phyloP scores from a whole-genome alignment of 2,797 vertebrate genomes.

The Rhinichthys osculus region DNA sequence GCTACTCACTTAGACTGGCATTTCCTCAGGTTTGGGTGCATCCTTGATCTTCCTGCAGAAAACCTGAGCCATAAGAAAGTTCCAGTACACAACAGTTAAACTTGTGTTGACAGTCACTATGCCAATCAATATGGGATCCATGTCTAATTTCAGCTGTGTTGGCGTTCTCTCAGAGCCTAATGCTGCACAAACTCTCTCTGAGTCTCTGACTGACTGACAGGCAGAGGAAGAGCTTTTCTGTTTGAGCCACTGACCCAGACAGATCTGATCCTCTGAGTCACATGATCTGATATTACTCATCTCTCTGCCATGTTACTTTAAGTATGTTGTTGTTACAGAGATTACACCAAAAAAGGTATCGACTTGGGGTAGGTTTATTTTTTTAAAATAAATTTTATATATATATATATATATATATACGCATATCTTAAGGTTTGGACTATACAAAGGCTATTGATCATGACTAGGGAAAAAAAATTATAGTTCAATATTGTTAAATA shows the following conservation, averaged over 20 bases:
- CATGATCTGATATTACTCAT: conserved; percentile 2
- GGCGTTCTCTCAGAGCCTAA: conserved; percentile 11
- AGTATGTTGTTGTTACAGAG: background rate
- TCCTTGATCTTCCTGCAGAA: conserved; percentile 61
- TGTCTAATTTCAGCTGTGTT: conserved; percentile 14
- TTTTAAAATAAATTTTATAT: too few species aligned
- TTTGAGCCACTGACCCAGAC: background rate
- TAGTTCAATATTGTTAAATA: background rate
- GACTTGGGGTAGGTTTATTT: background rate
- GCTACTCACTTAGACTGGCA: conserved; percentile 59
- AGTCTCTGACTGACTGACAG: conserved; percentile 1
- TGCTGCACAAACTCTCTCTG: conserved; percentile 1
- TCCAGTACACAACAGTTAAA: conserved; percentile 62
- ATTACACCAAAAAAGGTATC: background rate
- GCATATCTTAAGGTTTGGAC: background rate
- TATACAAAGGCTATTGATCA: background rate
- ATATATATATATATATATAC: background rate
- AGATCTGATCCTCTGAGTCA: conserved; percentile 39
- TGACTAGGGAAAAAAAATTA: background rate
- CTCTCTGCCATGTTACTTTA: background rate
- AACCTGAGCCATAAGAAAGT: conserved; percentile 62
- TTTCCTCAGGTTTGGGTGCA: conserved; percentile 24
- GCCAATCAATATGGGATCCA: conserved; percentile 63
- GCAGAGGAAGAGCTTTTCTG: background rate
- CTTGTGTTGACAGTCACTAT: conserved; percentile 64